A percentile compares a stretch with the other conserved stretches of the same genome.
Evolutionary conservation across 2,113 vertebrate species (phyloP).

Genomic region (Pseudorasbora parva): DNA sequence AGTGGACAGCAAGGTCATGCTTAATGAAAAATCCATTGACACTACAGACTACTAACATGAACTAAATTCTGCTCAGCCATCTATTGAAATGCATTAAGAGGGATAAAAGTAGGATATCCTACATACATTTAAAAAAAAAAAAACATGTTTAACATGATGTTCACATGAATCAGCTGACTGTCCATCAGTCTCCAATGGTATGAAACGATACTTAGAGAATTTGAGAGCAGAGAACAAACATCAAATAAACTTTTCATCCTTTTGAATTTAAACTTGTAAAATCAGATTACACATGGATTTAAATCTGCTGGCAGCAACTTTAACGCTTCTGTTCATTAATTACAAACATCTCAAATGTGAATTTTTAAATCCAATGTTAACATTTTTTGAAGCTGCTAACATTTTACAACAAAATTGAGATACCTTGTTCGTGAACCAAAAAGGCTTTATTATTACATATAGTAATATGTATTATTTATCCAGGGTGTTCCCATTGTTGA

Average conservation of each 20-base stretch:
- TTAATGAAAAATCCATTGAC: constrained; percentile 11
- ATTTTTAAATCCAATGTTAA: not conserved
- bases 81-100: not conserved
- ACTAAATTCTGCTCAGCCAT: not conserved
- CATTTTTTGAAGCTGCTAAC: not conserved
- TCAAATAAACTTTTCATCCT: not conserved
- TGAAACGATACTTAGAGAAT: not conserved
- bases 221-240: not conserved
- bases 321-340: not conserved
- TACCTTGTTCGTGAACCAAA: not conserved
- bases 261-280: not conserved
- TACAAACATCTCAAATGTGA: not conserved
- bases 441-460: not conserved
- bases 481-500: not conserved
- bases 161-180: not conserved
- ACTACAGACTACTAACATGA: constrained; percentile 4
- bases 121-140: not conserved
- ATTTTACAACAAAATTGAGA: not conserved
- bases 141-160: not conserved
- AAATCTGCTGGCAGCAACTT: not conserved
- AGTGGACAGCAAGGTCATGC: not conserved
- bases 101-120: not conserved
- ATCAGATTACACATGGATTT: not conserved
- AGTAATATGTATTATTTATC: not conserved
- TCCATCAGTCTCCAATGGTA: not conserved